Evolutionary conservation across 2,888 invertebrate species (phyloP).

Genomic region (Cactoblastis cactorum): DNA sequence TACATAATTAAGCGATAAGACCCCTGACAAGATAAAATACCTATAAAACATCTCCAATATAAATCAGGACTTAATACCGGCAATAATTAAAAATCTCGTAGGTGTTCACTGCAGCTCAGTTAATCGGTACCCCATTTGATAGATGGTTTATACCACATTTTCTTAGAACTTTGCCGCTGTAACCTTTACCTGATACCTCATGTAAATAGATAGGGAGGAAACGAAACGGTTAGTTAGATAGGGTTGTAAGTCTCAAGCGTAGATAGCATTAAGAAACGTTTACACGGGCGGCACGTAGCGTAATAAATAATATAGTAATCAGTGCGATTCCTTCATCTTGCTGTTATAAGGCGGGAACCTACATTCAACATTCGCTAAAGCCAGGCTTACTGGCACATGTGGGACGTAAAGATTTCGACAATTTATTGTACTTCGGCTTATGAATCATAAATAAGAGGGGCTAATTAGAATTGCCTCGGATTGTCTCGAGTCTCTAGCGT

Average conservation of each 20-base stretch:
- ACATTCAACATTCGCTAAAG: slow-evolving; percentile 77
- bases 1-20: slow-evolving; percentile 11
- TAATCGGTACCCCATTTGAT: slow-evolving; percentile 70
- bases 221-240: slow-evolving; percentile 33
- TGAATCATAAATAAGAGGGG: slow-evolving; percentile 76
- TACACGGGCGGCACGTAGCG: slow-evolving; percentile 76
- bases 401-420: slow-evolving; percentile 74
- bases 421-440: slow-evolving; percentile 78
- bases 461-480: slow-evolving; percentile 72
- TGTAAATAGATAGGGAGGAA: slow-evolving; percentile 11
- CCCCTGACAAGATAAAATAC: slow-evolving; percentile 29
- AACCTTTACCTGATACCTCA: slow-evolving; percentile 12
- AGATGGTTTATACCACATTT: slow-evolving; percentile 49
- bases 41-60: slow-evolving; percentile 48
- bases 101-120: slow-evolving; percentile 57
- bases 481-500: slow-evolving; percentile 32
- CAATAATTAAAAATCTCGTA: slow-evolving; percentile 72
- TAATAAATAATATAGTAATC: slow-evolving; percentile 80
- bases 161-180: slow-evolving; percentile 49
- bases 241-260: slow-evolving; percentile 54
- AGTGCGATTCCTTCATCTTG: slow-evolving; percentile 78
- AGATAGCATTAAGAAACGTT: slow-evolving; percentile 76
- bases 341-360: slow-evolving; percentile 75
- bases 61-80: slow-evolving; percentile 59
- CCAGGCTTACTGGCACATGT: slow-evolving; percentile 76